Conservation (phyloP, 2,888 invertebrate genomes). For the Agriopis leucophaearia region DNA sequence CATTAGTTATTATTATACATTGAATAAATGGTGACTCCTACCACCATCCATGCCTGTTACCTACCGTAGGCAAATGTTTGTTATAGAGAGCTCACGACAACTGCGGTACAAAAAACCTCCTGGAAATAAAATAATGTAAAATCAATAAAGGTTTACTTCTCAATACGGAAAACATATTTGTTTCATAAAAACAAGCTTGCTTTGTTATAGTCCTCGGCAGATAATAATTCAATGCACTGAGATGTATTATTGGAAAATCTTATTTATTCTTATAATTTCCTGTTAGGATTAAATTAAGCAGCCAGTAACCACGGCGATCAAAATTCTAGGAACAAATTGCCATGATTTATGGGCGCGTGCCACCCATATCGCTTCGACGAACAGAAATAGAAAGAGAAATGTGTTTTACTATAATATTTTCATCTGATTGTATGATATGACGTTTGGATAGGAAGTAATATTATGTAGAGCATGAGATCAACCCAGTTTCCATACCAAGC, state of each 20-base stretch:
- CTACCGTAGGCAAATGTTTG: too few species aligned
- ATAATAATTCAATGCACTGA: neutral
- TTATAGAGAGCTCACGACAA: too few species aligned
- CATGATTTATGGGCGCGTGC: constrained; percentile 72
- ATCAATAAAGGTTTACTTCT: too few species aligned
- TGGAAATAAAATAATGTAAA: too few species aligned
- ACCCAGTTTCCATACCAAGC: too few species aligned
- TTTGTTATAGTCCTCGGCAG: constrained; percentile 5
- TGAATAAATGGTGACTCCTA: too few species aligned
- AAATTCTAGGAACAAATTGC: constrained; percentile 76
- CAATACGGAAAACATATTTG: neutral
- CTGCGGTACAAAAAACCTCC: too few species aligned
- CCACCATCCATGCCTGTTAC: too few species aligned
- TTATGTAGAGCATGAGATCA: too few species aligned
- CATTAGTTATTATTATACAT: too few species aligned
- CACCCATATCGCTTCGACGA: constrained; percentile 72
- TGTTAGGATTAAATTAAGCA: constrained; percentile 40
- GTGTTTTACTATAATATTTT: constrained; percentile 41
- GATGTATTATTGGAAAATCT: constrained; percentile 2
- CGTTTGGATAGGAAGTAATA: neutral
- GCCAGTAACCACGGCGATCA: constrained; percentile 41
- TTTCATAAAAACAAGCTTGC: neutral
- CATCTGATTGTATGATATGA: constrained; percentile 16
- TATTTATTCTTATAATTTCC: constrained; percentile 40
- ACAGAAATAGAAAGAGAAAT: constrained; percentile 69